Conservation (phyloP, 2,888 invertebrate species). For the Cerastis leucographa region DNA sequence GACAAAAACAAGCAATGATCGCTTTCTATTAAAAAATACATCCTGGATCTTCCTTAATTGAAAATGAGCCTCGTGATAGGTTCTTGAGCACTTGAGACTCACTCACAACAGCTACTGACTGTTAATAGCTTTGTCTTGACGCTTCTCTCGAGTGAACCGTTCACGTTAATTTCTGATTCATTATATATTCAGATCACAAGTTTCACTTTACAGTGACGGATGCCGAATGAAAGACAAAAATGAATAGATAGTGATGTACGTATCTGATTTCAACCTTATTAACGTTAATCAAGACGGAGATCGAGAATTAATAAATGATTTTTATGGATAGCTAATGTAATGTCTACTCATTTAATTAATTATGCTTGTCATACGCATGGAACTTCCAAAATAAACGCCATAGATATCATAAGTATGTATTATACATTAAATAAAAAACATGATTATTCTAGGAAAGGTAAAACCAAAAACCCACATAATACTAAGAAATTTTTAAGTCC, state of each 20-base stretch:
- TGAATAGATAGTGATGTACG: no score
- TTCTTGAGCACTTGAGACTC: not conserved
- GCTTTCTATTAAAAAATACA: constrained; percentile 9
- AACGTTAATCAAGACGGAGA: no score
- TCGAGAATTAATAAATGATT: not conserved
- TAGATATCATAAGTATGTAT: not conserved
- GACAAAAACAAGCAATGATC: constrained; percentile 14
- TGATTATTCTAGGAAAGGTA: no score
- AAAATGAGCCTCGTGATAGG: not conserved
- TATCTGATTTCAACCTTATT: no score
- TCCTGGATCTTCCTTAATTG: not conserved
- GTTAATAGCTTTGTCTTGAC: not conserved
- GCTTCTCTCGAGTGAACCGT: not conserved
- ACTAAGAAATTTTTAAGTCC: not conserved
- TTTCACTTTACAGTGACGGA: not conserved
- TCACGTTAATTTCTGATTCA: not conserved
- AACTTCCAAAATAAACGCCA: no score
- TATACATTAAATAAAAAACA: no score
- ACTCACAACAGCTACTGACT: constrained; percentile 2
- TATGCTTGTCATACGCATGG: no score
- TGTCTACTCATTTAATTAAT: not conserved
- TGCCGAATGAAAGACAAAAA: not conserved
- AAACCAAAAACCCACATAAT: not conserved
- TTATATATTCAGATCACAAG: not conserved
- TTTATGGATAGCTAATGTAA: not conserved